A percentile compares a stretch with the other conserved stretches of the same genome.
phyloP scores from a whole-genome alignment of 2,888 invertebrate species.

The Auanema sp. region DNA sequence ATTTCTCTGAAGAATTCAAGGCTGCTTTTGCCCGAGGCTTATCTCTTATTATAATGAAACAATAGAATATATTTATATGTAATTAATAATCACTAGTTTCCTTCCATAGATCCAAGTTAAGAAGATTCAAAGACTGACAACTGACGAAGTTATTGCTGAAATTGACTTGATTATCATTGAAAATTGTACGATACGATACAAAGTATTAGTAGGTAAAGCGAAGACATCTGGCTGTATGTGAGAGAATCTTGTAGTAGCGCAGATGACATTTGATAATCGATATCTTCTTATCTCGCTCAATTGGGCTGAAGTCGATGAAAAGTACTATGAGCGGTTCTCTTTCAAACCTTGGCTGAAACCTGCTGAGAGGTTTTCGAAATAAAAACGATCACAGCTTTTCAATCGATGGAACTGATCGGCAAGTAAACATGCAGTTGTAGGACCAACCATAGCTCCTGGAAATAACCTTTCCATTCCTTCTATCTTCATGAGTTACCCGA shows the following conservation, averaged over 20 bases:
- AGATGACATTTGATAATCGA: conserved; percentile 81
- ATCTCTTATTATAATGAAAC: background rate
- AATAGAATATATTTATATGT: too few relatives aligned
- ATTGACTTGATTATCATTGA: background rate
- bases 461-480: conserved; percentile 3
- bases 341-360: conserved; percentile 29
- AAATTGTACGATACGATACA: conserved; percentile 37
- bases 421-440: conserved; percentile 89
- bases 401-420: conserved; percentile 75
- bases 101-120: too few relatives aligned
- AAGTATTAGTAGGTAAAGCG: conserved; percentile 74
- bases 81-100: too few relatives aligned
- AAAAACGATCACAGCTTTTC: conserved; percentile 86
- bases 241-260: conserved; percentile 74
- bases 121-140: background rate
- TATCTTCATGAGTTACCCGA: background rate
- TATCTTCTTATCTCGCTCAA: conserved; percentile 80
- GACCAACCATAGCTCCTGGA: conserved; percentile 82
- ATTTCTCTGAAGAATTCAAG: conserved; percentile 14
- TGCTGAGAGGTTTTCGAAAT: conserved; percentile 54
- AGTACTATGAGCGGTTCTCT: background rate
- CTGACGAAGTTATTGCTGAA: conserved; percentile 4
- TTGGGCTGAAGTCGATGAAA: conserved; percentile 69
- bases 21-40: conserved; percentile 21
- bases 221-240: conserved; percentile 81